Evolutionary conservation across 2,888 invertebrate genomes (phyloP).

Genomic region (Sphinx pinastri): DNA sequence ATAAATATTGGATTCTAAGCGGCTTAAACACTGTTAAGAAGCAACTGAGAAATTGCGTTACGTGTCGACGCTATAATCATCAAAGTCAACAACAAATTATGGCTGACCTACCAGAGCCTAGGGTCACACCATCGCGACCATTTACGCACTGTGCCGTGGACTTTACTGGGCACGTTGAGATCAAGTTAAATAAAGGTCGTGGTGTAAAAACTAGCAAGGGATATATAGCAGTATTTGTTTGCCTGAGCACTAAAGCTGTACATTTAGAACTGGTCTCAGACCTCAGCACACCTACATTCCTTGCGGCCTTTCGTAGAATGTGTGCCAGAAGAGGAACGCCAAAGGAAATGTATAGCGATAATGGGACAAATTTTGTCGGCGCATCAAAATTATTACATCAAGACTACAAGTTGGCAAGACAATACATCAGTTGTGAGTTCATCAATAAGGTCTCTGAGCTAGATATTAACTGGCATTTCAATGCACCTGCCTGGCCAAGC

Average conservation of each 20-base stretch:
- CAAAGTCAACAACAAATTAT: conserved; percentile 27
- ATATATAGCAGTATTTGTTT: conserved; percentile 40
- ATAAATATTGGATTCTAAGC: conserved; percentile 31
- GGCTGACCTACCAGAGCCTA: conserved; percentile 28
- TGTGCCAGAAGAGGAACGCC: conserved; percentile 40
- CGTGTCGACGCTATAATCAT: too few species aligned
- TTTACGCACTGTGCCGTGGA: conserved; percentile 30
- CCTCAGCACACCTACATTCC: conserved; percentile 38
- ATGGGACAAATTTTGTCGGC: conserved; percentile 41
- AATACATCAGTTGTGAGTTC: conserved; percentile 18
- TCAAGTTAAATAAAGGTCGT: conserved; percentile 31
- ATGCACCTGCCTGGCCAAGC: conserved; percentile 29
- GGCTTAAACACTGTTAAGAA: too few species aligned
- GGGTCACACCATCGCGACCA: conserved; percentile 25
- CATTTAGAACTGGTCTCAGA: conserved; percentile 46
- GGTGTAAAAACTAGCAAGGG: conserved; percentile 34
- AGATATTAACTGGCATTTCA: conserved; percentile 31
- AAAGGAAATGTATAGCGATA: conserved; percentile 41
- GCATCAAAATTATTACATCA: conserved; percentile 34
- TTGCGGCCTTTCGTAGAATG: conserved; percentile 42
- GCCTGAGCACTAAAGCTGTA: conserved; percentile 41
- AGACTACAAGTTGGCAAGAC: conserved; percentile 4
- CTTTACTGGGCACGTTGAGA: conserved; percentile 29
- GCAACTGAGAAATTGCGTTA: too few species aligned
- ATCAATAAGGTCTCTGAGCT: conserved; percentile 25